These are phyloP conservation scores for Anorthoa munda DNA, from an alignment of 2,888 invertebrate species.

Conservation along the genomic window DNA sequence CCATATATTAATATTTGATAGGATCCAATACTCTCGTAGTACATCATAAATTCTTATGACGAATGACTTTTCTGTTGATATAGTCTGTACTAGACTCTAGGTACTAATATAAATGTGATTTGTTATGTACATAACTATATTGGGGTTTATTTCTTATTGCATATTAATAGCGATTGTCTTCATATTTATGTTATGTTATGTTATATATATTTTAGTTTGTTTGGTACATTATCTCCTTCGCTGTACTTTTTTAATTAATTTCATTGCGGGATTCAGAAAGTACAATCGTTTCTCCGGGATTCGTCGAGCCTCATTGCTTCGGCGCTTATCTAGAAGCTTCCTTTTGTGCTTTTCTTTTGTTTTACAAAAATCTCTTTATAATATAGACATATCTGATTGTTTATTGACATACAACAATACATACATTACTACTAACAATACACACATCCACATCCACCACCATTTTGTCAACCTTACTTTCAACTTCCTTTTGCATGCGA, in stretches of 20 bases:
- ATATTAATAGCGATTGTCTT: constrained; percentile 21
- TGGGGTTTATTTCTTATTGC: constrained; percentile 3
- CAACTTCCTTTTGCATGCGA: constrained; percentile 18
- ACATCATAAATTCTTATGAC: constrained; percentile 49
- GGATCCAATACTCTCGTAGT: constrained; percentile 42
- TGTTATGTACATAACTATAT: constrained; percentile 40
- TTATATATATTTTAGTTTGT: neutral
- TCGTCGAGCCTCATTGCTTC: neutral
- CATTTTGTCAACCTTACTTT: neutral
- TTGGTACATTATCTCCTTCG: too few species aligned
- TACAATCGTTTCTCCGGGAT: neutral
- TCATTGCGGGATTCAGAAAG: neutral
- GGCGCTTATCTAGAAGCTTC: neutral
- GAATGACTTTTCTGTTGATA: constrained; percentile 46
- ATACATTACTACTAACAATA: too few species aligned
- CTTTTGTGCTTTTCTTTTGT: neutral
- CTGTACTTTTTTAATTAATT: neutral
- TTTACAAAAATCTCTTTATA: neutral
- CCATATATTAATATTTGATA: constrained; percentile 51
- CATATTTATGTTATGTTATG: constrained; percentile 2
- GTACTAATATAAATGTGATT: constrained; percentile 22
- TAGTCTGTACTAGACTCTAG: constrained; percentile 27
- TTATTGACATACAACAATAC: too few species aligned
- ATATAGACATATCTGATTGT: neutral
- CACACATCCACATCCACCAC: too few species aligned